These are phyloP conservation scores for Molossus alvarezi DNA, from an alignment of 2,797 vertebrate genomes.

Conservation along the genomic window DNA sequence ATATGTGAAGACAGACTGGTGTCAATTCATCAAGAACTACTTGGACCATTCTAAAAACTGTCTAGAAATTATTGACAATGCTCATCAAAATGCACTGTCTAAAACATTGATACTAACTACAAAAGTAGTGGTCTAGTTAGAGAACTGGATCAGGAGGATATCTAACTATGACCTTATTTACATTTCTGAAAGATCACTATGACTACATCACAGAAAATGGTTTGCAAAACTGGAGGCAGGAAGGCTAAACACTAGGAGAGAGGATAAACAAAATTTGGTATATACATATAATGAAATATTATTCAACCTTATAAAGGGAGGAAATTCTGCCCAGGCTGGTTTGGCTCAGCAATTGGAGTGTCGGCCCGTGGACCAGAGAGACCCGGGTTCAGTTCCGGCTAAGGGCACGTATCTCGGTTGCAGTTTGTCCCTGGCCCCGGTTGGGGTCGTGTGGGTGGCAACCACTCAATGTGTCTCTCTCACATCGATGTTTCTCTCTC, in stretches of 20 bases:
- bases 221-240: background rate
- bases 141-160: background rate
- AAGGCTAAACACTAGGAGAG: background rate
- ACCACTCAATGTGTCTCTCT: too few relatives aligned
- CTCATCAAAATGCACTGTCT: background rate
- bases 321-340: too few relatives aligned
- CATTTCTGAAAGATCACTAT: conserved; percentile 25
- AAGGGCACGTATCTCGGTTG: too few relatives aligned
- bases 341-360: too few relatives aligned
- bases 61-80: background rate
- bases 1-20: background rate
- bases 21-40: conserved; percentile 25
- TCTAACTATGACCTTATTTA: background rate
- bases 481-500: too few relatives aligned
- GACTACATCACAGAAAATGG: background rate
- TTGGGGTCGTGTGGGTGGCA: too few relatives aligned
- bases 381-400: too few relatives aligned
- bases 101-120: background rate
- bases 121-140: background rate
- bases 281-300: background rate
- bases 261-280: background rate
- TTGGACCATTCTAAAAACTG: conserved; percentile 16
- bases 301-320: too few relatives aligned
- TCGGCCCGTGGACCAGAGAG: too few relatives aligned
- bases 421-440: too few relatives aligned